Conservation (phyloP, 2,113 vertebrate genomes). For the Opisthocomus hoazin region DNA sequence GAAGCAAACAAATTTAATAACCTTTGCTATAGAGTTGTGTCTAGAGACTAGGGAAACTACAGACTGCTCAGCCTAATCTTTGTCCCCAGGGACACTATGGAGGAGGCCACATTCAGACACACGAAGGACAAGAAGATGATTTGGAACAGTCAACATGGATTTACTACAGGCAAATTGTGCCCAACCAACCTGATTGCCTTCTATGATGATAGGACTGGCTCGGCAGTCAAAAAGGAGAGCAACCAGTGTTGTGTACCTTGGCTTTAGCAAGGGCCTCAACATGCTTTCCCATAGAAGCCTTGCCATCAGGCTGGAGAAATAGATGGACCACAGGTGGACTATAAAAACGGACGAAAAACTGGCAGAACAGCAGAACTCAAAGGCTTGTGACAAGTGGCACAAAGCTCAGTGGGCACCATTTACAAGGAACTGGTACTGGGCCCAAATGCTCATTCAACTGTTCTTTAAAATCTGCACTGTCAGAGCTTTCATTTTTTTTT, state of each 20-base stretch:
- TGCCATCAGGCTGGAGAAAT: not conserved
- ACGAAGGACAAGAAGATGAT: not conserved
- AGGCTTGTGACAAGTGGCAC: not conserved
- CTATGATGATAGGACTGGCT: not conserved
- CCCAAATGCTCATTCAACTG: not conserved
- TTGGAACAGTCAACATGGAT: not conserved
- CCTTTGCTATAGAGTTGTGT: not conserved
- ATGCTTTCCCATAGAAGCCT: not conserved
- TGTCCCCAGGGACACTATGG: not conserved
- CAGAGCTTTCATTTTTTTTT: not conserved
- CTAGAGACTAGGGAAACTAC: not conserved
- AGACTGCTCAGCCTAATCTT: not conserved
- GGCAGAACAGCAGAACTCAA: not conserved
- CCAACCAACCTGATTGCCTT: not conserved
- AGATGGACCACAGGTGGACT: not conserved
- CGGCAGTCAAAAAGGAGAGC: not conserved
- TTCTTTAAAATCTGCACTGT: not conserved
- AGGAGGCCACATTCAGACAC: not conserved
- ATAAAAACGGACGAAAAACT: not conserved
- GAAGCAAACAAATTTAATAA: not conserved
- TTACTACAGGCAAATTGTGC: not conserved
- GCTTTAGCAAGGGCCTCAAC: not conserved
- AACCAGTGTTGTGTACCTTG: not conserved
- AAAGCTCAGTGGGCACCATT: not conserved
- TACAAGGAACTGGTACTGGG: not conserved